These are phyloP conservation scores for Orchesella flavescens DNA, from an alignment of 2,888 invertebrate species.

Conservation along the genomic window DNA sequence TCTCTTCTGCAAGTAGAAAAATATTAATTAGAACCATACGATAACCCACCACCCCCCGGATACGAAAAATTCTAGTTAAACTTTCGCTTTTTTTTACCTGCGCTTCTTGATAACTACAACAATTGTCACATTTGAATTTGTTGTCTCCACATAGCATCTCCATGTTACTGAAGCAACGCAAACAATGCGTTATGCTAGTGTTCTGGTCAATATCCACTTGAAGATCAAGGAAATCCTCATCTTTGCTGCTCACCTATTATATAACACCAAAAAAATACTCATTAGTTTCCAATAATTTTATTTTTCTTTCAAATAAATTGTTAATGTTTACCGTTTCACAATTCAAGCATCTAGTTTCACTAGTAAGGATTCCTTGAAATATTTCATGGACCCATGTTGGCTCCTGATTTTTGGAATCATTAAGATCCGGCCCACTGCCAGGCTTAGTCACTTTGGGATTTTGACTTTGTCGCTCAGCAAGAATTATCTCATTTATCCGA, in stretches of 20 bases:
- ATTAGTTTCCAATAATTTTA: no score
- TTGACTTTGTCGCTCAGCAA: conserved; percentile 83
- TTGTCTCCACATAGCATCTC: conserved; percentile 99
- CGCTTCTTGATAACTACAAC: conserved; percentile 99
- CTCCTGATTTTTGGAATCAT: conserved; percentile 78
- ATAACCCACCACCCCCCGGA: no score
- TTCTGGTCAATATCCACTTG: conserved; percentile 99
- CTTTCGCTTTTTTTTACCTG: conserved; percentile 77
- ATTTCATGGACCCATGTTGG: conserved; percentile 99
- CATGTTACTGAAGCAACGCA: conserved; percentile 97
- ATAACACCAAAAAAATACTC: conserved; percentile 26
- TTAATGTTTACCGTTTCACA: conserved; percentile 90
- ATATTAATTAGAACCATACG: background rate
- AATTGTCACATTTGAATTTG: conserved; percentile 99
- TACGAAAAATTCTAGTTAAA: no score
- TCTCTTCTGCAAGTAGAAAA: conserved; percentile 79
- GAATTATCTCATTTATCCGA: conserved; percentile 97
- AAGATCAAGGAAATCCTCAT: conserved; percentile 98
- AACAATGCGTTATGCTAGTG: conserved; percentile 98
- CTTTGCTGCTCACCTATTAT: conserved; percentile 89
- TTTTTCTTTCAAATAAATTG: background rate
- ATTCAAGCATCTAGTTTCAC: conserved; percentile 98
- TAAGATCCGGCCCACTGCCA: conserved; percentile 40
- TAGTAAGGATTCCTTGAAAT: conserved; percentile 99
- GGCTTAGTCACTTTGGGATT: conserved; percentile 60